A percentile compares a stretch with the other conserved stretches of the same genome.
Conservation (phyloP, 2,113 vertebrate genomes). For the Grammatotria lemairii region DNA sequence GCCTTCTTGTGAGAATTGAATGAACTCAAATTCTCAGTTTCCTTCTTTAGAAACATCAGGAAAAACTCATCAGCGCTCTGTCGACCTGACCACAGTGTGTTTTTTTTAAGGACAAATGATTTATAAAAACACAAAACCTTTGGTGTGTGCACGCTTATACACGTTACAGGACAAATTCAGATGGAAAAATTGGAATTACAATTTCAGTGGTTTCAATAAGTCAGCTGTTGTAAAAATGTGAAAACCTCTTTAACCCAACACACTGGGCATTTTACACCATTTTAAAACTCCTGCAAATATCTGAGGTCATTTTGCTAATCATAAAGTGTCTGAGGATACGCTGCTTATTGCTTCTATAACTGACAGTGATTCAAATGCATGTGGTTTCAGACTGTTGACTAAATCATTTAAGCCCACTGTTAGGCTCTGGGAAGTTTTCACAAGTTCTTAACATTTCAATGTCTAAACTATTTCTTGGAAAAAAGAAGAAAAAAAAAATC, state of each 20-base stretch:
- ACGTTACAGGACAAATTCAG: not conserved
- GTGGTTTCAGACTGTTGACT: rapidly evolving
- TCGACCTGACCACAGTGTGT: not conserved
- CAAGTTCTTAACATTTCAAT: not conserved
- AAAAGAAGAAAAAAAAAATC: not conserved
- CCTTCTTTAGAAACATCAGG: rapidly evolving
- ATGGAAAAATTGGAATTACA: not conserved
- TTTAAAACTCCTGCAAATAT: not conserved
- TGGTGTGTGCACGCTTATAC: not conserved
- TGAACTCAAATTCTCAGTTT: not conserved
- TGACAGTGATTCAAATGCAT: not conserved
- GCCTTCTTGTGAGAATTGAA: not conserved
- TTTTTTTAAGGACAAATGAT: not conserved
- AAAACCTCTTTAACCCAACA: rapidly evolving
- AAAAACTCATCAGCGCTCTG: not conserved
- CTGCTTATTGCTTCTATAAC: not conserved
- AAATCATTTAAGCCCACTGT: not conserved
- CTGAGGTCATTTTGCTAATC: not conserved
- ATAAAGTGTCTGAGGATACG: not conserved
- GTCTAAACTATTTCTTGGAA: not conserved
- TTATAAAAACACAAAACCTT: not conserved
- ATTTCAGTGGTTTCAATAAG: not conserved
- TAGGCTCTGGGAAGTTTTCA: not conserved
- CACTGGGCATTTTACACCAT: not conserved
- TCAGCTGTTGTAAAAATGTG: not conserved